These are phyloP conservation scores for Cathartes aura DNA, from an alignment of 2,113 vertebrate genomes.

Conservation along the genomic window DNA sequence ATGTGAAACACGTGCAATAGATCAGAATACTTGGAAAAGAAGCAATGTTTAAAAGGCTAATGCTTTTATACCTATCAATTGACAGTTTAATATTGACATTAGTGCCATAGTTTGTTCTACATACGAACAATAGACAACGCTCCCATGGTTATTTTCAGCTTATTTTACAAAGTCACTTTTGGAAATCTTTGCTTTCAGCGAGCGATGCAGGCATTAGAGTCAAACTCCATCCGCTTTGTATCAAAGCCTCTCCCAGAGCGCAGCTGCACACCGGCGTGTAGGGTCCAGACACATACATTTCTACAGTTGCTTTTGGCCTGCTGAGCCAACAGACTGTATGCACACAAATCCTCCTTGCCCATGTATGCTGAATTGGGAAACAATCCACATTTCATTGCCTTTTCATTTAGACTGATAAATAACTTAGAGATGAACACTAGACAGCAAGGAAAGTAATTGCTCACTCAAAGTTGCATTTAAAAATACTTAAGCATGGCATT, in stretches of 20 bases:
- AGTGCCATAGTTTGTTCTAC: background rate
- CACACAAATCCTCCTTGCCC: background rate
- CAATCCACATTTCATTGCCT: background rate
- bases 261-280: background rate
- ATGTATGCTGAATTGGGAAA: background rate
- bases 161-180: background rate
- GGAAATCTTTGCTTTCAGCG: background rate
- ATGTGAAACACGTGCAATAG: background rate
- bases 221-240: background rate
- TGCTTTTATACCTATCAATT: background rate
- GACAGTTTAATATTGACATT: background rate
- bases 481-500: background rate
- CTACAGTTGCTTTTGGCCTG: background rate
- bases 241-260: background rate
- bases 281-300: background rate
- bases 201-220: background rate
- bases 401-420: background rate
- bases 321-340: background rate
- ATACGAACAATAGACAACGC: background rate
- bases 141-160: background rate
- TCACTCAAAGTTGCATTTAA: background rate
- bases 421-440: background rate
- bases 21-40: background rate
- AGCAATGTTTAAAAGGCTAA: background rate
- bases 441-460: background rate